These are phyloP conservation scores for Mystacornis crossleyi DNA, from an alignment of 2,113 vertebrate genomes.

Conservation along the genomic window DNA sequence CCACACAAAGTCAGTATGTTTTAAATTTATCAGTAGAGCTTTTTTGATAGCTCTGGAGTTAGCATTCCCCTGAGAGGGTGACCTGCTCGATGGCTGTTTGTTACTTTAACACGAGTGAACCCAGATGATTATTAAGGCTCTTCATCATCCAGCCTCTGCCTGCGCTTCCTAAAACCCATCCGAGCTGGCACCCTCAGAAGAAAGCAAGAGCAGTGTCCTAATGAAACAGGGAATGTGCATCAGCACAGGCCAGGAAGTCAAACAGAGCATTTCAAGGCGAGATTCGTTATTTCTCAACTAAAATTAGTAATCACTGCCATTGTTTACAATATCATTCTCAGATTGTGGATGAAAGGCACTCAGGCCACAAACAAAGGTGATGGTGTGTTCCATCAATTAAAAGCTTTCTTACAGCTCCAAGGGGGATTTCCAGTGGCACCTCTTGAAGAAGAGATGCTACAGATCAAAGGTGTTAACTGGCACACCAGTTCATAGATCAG, in stretches of 20 bases:
- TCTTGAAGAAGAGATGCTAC: neutral
- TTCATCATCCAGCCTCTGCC: neutral
- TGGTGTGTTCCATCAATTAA: neutral
- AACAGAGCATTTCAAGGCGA: neutral
- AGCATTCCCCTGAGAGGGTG: neutral
- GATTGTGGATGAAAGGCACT: neutral
- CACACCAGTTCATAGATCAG: neutral
- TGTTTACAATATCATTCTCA: neutral
- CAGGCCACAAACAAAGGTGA: neutral
- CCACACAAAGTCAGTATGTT: conserved; percentile 23
- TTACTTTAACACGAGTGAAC: neutral
- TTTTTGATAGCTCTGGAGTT: neutral
- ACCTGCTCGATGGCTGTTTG: neutral
- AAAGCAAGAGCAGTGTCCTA: neutral
- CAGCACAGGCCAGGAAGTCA: neutral
- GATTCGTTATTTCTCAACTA: neutral
- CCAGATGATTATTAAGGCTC: conserved; percentile 10
- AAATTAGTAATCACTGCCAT: neutral
- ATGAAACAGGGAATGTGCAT: neutral
- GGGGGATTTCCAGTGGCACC: neutral
- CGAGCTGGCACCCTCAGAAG: neutral
- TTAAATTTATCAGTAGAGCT: conserved; percentile 19
- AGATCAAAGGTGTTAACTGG: neutral
- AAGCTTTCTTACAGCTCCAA: neutral
- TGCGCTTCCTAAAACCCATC: neutral